These are phyloP conservation scores for Labeo calbasu DNA, from an alignment of 2,797 vertebrate genomes.

Conservation along the genomic window DNA sequence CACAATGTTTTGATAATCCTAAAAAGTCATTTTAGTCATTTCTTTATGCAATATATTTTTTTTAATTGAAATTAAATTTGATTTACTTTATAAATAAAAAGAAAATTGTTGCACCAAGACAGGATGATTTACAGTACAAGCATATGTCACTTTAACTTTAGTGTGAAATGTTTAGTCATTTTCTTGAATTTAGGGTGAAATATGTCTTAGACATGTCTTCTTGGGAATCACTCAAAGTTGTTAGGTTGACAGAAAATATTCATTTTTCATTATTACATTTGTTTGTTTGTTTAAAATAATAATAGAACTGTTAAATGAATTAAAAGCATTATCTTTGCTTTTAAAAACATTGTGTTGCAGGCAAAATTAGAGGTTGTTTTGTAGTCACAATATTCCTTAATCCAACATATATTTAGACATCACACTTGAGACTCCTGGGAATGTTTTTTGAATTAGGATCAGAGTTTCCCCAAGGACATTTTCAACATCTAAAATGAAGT, in stretches of 20 bases:
- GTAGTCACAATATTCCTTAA: slow-evolving; percentile 28
- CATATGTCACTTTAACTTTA: background rate
- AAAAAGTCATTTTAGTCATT: background rate
- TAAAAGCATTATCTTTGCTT: background rate
- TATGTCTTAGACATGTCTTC: background rate
- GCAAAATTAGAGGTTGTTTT: background rate
- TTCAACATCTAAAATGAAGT: slow-evolving; percentile 12
- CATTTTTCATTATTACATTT: background rate
- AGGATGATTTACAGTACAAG: background rate
- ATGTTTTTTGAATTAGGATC: slow-evolving; percentile 19
- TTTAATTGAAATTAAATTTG: background rate
- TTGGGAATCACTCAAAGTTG: background rate
- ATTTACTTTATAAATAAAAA: background rate
- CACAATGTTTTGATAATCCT: background rate
- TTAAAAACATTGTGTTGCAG: background rate
- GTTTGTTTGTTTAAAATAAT: background rate
- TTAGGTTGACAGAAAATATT: background rate
- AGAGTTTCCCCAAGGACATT: background rate
- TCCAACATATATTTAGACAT: slow-evolving; percentile 30
- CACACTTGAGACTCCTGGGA: slow-evolving; percentile 26
- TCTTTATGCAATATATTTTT: background rate
- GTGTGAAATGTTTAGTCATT: background rate
- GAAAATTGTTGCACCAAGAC: background rate
- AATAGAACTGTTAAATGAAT: background rate
- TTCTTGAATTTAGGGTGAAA: background rate